phyloP scores from a whole-genome alignment of 2,113 vertebrate species.

The Turnix velox region DNA sequence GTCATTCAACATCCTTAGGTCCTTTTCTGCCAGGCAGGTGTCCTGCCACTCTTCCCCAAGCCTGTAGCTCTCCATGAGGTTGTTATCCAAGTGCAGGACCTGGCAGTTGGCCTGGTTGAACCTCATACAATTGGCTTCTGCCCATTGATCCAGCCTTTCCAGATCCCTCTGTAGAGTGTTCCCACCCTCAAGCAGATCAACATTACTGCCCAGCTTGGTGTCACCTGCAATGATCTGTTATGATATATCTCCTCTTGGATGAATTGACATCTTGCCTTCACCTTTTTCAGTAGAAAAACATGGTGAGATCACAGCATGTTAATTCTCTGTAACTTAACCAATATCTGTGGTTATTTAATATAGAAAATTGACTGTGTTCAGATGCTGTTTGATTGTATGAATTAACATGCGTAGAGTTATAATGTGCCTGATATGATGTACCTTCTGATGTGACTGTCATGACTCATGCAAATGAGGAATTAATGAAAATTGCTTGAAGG shows the following conservation, averaged over 20 bases:
- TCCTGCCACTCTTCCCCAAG: background rate
- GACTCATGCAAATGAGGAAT: background rate
- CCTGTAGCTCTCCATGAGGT: background rate
- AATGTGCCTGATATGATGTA: background rate
- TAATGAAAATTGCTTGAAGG: background rate
- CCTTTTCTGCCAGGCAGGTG: background rate
- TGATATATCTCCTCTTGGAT: background rate
- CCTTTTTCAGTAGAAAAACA: constrained; percentile 11
- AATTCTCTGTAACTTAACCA: background rate
- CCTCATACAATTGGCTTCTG: background rate
- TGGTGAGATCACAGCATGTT: constrained; percentile 48
- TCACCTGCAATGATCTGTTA: background rate
- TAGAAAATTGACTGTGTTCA: background rate
- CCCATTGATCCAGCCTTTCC: background rate
- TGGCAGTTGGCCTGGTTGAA: background rate
- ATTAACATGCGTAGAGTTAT: background rate
- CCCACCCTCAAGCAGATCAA: background rate
- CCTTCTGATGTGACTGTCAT: background rate
- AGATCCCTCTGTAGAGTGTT: background rate
- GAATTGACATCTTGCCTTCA: constrained; percentile 11
- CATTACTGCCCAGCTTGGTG: background rate
- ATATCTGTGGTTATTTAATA: background rate
- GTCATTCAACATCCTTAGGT: background rate
- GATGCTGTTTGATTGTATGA: background rate
- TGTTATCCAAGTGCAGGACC: background rate